Evolutionary conservation across 2,797 vertebrate species (phyloP).

Genomic region (Phalloptychus januarius): DNA sequence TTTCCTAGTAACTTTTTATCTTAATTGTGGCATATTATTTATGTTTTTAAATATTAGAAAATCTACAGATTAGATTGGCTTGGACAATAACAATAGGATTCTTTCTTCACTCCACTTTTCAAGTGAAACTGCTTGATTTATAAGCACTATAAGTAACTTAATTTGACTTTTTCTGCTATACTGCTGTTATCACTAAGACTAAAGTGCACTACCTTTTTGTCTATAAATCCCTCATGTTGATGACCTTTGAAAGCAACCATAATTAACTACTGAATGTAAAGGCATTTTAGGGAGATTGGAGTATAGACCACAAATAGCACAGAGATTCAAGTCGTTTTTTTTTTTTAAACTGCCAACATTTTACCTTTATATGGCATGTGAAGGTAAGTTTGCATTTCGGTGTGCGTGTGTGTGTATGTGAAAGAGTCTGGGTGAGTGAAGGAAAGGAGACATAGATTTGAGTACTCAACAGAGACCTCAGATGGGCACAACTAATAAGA

Average conservation of each 20-base stretch:
- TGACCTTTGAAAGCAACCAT: background rate
- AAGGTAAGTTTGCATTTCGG: background rate
- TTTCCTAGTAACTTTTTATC: background rate
- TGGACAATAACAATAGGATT: background rate
- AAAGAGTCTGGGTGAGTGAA: conserved; percentile 9
- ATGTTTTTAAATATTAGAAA: background rate
- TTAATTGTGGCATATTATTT: background rate
- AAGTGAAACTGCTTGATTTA: background rate
- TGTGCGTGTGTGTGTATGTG: background rate
- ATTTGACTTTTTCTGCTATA: background rate
- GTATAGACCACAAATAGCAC: background rate
- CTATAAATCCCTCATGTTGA: background rate
- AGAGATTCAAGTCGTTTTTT: background rate
- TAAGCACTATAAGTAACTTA: background rate
- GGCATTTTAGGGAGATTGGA: background rate
- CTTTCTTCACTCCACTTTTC: background rate
- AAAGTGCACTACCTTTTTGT: background rate
- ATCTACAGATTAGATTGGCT: background rate
- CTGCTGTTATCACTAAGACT: background rate
- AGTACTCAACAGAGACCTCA: conserved; percentile 54
- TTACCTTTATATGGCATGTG: background rate
- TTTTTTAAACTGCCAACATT: no score
- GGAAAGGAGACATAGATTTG: conserved; percentile 34
- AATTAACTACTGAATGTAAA: background rate
- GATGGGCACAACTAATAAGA: conserved; percentile 75